A percentile compares a stretch with the other conserved stretches of the same genome.
Conservation (phyloP, 2,797 vertebrate species). For the Enteromius fasciolatus region DNA sequence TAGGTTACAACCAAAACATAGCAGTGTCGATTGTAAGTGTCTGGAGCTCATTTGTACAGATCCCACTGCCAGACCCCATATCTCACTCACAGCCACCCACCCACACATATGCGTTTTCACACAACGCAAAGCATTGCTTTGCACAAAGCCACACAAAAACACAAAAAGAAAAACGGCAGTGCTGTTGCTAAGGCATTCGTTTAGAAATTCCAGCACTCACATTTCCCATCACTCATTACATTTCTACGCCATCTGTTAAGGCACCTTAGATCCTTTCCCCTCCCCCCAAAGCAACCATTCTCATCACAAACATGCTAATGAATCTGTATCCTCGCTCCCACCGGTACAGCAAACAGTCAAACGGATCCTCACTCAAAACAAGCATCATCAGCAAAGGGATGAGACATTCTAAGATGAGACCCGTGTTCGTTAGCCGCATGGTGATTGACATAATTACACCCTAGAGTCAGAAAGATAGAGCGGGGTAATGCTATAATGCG, state of each 20-base stretch:
- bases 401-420: slow-evolving; percentile 69
- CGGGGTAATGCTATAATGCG: slow-evolving; percentile 69
- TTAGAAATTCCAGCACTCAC: slow-evolving; percentile 50
- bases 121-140: slow-evolving; percentile 32
- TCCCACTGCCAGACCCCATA: slow-evolving; percentile 35
- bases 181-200: slow-evolving; percentile 48
- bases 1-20: slow-evolving; percentile 57
- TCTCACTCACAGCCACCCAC: slow-evolving; percentile 38
- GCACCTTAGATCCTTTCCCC: slow-evolving; percentile 58
- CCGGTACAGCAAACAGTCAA: slow-evolving; percentile 59
- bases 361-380: slow-evolving; percentile 56
- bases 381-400: slow-evolving; percentile 66
- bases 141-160: slow-evolving; percentile 23
- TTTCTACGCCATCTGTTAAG: slow-evolving; percentile 68
- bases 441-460: slow-evolving; percentile 75
- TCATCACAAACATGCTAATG: slow-evolving; percentile 61
- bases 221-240: slow-evolving; percentile 60
- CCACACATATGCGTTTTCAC: slow-evolving; percentile 42
- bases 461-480: slow-evolving; percentile 65
- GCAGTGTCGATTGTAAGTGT: slow-evolving; percentile 40
- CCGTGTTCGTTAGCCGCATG: slow-evolving; percentile 67
- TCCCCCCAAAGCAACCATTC: slow-evolving; percentile 56
- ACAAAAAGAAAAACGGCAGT: slow-evolving; percentile 15
- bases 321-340: slow-evolving; percentile 55
- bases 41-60: slow-evolving; percentile 46